Evolutionary conservation across 2,888 invertebrate genomes (phyloP), one percentile per base, ranked within the genome.

Genomic region (Epistrophe grossulariae): DNA sequence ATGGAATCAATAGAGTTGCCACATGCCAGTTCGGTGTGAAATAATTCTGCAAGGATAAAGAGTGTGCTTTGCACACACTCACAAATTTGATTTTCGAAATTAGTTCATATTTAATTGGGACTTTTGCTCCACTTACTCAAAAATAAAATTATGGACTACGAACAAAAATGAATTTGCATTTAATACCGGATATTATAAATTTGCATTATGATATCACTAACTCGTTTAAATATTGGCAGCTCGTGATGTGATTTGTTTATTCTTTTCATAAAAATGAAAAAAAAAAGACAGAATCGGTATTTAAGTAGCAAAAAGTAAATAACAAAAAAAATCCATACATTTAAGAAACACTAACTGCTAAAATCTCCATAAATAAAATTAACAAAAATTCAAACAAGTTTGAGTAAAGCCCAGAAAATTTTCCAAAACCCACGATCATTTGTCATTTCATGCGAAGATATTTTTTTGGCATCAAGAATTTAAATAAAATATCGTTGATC

Each of bases 11-110:
- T 81, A 59, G 40, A 62, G 50, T n/a, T 72, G 73, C 35, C 38
- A 73, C 84, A 85, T 78, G n/a, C 78, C 84, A 73, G 81, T 77
- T 73, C 62, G 68, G 9, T 31, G 55, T 31, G 4, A 55, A 31
- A 28, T 31, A 48, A 17, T 28, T n/a, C 17, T 15, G 8, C 13
- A 55, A 55, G 15, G 4, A 55, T 15, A 9, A n/a, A 31, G 7
- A 19, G 1, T 13, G 11, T 10, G 17, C 1, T 17, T 11, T 19
- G 10, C 19, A 50, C 50, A 19, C 24, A 24, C 24, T 24, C 24
- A 24, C 24, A 24, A 19, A 19, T 24, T 24, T 24, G 0, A 28
- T 15, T 15, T 28, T 15, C 8, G n/a, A 31, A 8, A 28, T 28
- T 15, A 28, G 15, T 11, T 59, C 35, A 35, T 31, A 35, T 35